Evolutionary conservation across 2,113 vertebrate genomes (phyloP).

Genomic region (Hyaena hyaena): DNA sequence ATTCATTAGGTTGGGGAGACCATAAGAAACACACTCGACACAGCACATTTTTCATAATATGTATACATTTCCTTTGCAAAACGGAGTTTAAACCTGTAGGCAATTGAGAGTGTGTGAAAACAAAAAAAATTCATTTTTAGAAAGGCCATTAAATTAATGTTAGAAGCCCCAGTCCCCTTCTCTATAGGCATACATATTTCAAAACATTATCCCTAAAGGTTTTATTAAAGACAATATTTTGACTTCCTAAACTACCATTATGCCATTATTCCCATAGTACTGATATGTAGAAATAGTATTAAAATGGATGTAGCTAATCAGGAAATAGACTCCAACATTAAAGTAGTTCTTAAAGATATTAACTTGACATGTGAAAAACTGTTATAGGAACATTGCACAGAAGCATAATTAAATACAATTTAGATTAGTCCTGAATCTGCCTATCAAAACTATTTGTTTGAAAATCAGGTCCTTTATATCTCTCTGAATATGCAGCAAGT

Average conservation of each 20-base stretch:
- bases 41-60: conserved; percentile 7
- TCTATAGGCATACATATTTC: neutral
- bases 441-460: conserved; percentile 75
- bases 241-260: conserved; percentile 53
- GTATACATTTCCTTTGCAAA: conserved; percentile 1
- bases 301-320: conserved; percentile 64
- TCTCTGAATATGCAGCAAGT: conserved; percentile 69
- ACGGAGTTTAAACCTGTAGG: conserved; percentile 39
- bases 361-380: conserved; percentile 68
- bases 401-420: conserved; percentile 75
- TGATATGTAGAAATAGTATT: conserved; percentile 45
- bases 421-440: conserved; percentile 72
- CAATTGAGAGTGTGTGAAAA: neutral
- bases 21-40: neutral
- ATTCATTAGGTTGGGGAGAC: neutral
- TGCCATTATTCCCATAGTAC: conserved; percentile 35
- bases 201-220: conserved; percentile 19
- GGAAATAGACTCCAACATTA: conserved; percentile 54
- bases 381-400: conserved; percentile 49
- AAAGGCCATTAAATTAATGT: conserved; percentile 54
- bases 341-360: conserved; percentile 67
- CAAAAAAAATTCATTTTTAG: conserved; percentile 55
- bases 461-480: conserved; percentile 75
- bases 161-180: neutral
- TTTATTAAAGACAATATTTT: conserved; percentile 76